phyloP scores from a whole-genome alignment of 2,113 vertebrate genomes.

The Oreocharis arfaki region DNA sequence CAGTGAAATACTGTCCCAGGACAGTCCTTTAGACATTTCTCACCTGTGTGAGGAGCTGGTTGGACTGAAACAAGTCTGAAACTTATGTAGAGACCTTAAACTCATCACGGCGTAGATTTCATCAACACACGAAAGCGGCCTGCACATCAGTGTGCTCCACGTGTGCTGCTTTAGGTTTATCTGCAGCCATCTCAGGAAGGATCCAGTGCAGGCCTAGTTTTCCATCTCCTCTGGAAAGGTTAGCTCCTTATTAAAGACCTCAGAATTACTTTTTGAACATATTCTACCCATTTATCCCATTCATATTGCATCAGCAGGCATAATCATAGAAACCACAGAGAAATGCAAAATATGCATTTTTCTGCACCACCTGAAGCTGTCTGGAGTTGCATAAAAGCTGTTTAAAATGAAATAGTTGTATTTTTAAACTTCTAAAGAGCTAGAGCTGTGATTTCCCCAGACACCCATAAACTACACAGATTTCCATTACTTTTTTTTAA shows the following conservation, averaged over 20 bases:
- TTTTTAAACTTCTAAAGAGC: background rate
- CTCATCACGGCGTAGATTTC: background rate
- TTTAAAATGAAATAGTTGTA: background rate
- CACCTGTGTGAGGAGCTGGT: background rate
- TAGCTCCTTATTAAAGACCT: background rate
- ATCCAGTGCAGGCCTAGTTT: background rate
- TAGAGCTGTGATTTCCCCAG: conserved; percentile 27
- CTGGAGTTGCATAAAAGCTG: background rate
- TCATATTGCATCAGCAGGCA: background rate
- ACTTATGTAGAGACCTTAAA: background rate
- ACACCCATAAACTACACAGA: background rate
- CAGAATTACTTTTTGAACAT: background rate
- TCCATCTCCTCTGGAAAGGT: background rate
- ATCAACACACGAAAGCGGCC: background rate
- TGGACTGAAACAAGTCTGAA: background rate
- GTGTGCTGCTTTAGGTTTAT: background rate
- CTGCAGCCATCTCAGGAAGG: background rate
- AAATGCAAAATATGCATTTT: background rate
- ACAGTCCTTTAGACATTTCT: background rate
- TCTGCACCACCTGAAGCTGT: background rate
- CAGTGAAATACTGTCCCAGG: background rate
- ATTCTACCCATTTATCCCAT: background rate
- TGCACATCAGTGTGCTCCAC: fast-evolving
- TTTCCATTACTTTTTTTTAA: conserved; percentile 37
- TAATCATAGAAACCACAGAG: background rate